Base-by-base conservation (phyloP, 2,888 invertebrate species). In the Pteria penguin region DNA sequence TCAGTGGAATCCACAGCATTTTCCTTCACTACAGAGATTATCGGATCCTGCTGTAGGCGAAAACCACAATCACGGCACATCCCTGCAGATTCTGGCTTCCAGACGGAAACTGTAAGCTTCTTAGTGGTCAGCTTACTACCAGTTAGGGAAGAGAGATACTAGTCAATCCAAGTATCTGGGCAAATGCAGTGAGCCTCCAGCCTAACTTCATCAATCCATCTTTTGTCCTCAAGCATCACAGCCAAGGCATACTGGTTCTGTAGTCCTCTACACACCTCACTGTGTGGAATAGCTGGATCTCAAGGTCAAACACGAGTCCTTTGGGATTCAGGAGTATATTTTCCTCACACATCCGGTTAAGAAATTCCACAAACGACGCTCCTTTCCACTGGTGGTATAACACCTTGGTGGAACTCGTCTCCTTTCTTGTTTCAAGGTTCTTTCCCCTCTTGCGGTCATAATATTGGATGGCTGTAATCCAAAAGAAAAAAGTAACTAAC, bases 161-260 rank as follows among this genome's bases (percentile, higher is more conserved):
- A 22, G 57, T 57, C 57, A 57, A 57, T 57, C 8, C 22, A 57
- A 5, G n/a, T 5, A n/a, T 57, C 57, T 5, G n/a, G 8, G 57
- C 57, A 57, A n/a, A 57, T 57, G n/a, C 11, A 57, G 11, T 57
- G 57, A 22, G 57, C 24, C 22, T 57, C 57, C 18, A 14, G 22
- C 24, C 57, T 57, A 5, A 57, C 57, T 57, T 57, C 57, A n/a
- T 57, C 24, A n/a, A 57, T 57, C 57, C 57, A 57, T 5, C n/a
- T n/a, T 14, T 22, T 14, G 57, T 57, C 57, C 22, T 5, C 24
- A 14, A 14, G 5, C n/a, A 14, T 57, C n/a, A 22, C 24, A 57
- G 57, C 57, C 57, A 57, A 8, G 4, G 24, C 57, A 57, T 57
- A 57, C 57, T 57, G 57, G 8, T 5, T n/a, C 22, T 57, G 11